Evolutionary conservation across 2,888 invertebrate genomes (phyloP).

Genomic region (Cataglyphis altisquamis): DNA sequence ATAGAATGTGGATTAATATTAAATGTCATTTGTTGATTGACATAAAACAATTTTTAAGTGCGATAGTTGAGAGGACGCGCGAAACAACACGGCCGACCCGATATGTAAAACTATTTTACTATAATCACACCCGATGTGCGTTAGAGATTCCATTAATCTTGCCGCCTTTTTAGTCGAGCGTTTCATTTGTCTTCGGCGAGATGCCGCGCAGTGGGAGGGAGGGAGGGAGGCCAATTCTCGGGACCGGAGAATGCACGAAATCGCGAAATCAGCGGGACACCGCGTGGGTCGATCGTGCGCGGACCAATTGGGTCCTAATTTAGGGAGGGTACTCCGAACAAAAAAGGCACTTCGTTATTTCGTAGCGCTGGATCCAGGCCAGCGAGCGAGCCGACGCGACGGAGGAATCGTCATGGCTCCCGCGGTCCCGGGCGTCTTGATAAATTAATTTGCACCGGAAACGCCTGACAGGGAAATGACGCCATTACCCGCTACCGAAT

Average conservation of each 20-base stretch:
- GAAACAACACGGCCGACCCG: not conserved
- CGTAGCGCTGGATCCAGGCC: slow-evolving; percentile 62
- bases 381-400: slow-evolving; percentile 46
- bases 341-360: slow-evolving; percentile 76
- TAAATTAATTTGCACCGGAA: slow-evolving; percentile 85
- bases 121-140: slow-evolving; percentile 23
- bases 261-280: slow-evolving; percentile 70
- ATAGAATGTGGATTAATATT: not conserved
- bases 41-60: not conserved
- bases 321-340: slow-evolving; percentile 70
- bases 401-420: slow-evolving; percentile 61
- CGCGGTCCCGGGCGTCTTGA: slow-evolving; percentile 71
- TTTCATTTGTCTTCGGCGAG: slow-evolving; percentile 66
- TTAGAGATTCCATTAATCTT: slow-evolving; percentile 55
- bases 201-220: slow-evolving; percentile 50
- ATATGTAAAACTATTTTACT: slow-evolving; percentile 10
- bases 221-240: slow-evolving; percentile 68
- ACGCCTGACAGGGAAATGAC: slow-evolving; percentile 83
- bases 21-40: not conserved
- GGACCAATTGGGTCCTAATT: slow-evolving; percentile 77
- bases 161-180: slow-evolving; percentile 31
- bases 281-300: slow-evolving; percentile 69
- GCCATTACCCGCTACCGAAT: slow-evolving; percentile 81
- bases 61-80: not conserved
- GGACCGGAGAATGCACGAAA: slow-evolving; percentile 57